Evolutionary conservation across 1,140 invertebrate genomes (phyloP).

Genomic region (Pteromalus puparum): DNA sequence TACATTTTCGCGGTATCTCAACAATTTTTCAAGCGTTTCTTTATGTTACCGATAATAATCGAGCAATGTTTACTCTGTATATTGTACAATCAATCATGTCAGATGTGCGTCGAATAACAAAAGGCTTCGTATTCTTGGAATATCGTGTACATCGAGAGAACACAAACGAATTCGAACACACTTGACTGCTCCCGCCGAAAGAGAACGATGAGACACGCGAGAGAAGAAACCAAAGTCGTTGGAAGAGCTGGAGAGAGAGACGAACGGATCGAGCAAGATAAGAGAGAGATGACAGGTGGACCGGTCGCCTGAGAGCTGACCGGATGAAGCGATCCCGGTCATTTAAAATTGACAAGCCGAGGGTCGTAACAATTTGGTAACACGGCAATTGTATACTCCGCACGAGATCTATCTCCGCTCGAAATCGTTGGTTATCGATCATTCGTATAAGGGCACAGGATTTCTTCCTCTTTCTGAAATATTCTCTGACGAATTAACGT

Average conservation of each 20-base stretch:
- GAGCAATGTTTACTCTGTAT: background rate
- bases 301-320: conserved; percentile 39
- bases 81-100: background rate
- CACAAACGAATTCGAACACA: too few species aligned
- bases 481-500: too few species aligned
- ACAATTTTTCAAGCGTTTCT: too few species aligned
- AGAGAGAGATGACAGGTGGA: conserved; percentile 69
- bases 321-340: conserved; percentile 54
- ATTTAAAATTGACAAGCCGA: conserved; percentile 47
- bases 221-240: conserved; percentile 20
- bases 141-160: too few species aligned
- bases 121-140: too few species aligned
- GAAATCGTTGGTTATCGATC: too few species aligned
- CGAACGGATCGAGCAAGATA: conserved; percentile 61
- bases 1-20: too few species aligned
- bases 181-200: background rate
- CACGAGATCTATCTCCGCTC: conserved; percentile 53
- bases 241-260: conserved; percentile 10
- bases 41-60: background rate
- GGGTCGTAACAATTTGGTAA: conserved; percentile 28
- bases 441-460: too few species aligned
- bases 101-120: too few species aligned
- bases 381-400: conserved; percentile 8
- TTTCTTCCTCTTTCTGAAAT: too few species aligned
- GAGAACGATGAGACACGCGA: background rate